These are phyloP conservation scores for Plusia festucae DNA, from an alignment of 2,888 invertebrate species.

Conservation along the genomic window DNA sequence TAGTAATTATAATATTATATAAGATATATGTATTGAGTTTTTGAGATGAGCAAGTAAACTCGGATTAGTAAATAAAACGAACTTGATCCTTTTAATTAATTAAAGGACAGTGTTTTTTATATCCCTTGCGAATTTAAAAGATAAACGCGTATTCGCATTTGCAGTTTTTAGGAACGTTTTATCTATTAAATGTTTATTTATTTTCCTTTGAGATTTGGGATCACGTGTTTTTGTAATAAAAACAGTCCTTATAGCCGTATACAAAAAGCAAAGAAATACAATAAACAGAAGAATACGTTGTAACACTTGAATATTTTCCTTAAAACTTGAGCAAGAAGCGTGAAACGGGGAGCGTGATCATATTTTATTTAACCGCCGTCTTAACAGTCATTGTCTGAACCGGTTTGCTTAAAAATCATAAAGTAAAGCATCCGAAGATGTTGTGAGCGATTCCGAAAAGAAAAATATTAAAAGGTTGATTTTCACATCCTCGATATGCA, in stretches of 20 bases:
- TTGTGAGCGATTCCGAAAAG: conserved; percentile 32
- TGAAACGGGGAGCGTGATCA: conserved; percentile 8
- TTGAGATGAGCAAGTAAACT: conserved; percentile 11
- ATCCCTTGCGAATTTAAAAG: conserved; percentile 13
- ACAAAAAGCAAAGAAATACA: not conserved
- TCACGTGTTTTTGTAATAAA: not conserved
- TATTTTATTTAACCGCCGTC: conserved; percentile 45
- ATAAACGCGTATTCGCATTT: not conserved
- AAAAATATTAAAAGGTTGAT: conserved; percentile 49
- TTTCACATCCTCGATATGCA: conserved; percentile 43
- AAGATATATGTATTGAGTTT: conserved; percentile 37
- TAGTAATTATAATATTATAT: too few species aligned
- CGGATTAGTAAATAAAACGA: conserved; percentile 19
- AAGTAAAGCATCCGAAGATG: conserved; percentile 23
- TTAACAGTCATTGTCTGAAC: conserved; percentile 14
- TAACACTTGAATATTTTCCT: conserved; percentile 17
- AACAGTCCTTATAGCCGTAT: not conserved
- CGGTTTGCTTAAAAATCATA: conserved; percentile 27
- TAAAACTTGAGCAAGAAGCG: not conserved
- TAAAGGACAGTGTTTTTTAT: not conserved
- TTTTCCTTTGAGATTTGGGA: not conserved
- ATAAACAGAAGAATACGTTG: not conserved
- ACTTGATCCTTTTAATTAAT: conserved; percentile 13
- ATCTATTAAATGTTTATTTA: not conserved
- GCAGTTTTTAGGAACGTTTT: not conserved